These are phyloP conservation scores for Macrostomum lignano DNA, from an alignment of 1,140 invertebrate genomes.

Conservation along the genomic window DNA sequence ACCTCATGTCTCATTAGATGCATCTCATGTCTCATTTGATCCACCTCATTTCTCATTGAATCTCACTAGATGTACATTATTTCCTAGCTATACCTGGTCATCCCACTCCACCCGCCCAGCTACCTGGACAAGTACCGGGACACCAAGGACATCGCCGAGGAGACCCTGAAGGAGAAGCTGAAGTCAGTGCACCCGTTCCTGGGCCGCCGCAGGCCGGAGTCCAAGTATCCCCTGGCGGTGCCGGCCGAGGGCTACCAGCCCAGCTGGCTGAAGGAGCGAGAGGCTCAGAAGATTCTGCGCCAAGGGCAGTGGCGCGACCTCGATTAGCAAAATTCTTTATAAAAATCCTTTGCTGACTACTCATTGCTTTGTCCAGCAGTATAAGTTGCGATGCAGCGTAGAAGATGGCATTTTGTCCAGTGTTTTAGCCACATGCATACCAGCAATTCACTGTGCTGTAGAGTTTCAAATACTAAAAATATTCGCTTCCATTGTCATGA, in stretches of 20 bases:
- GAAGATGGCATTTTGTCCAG: too few species aligned
- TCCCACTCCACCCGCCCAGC: background rate
- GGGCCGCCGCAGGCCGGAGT: slow-evolving; percentile 18
- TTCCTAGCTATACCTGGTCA: slow-evolving; percentile 1
- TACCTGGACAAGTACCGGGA: slow-evolving; percentile 72
- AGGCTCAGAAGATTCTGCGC: background rate
- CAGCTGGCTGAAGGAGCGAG: background rate
- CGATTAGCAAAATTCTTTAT: background rate
- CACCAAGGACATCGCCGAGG: slow-evolving; percentile 53
- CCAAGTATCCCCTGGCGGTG: slow-evolving; percentile 37
- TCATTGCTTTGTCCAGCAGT: too few species aligned
- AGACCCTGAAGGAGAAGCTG: slow-evolving; percentile 50
- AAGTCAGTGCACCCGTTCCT: slow-evolving; percentile 50
- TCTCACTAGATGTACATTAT: too few species aligned
- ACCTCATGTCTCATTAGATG: too few species aligned
- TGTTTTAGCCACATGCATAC: too few species aligned
- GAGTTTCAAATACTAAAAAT: too few species aligned
- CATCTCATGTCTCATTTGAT: too few species aligned
- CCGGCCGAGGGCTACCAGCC: background rate
- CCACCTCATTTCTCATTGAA: too few species aligned
- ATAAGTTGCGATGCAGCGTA: too few species aligned
- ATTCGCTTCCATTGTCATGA: too few species aligned
- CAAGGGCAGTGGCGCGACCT: background rate
- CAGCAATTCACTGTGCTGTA: too few species aligned
- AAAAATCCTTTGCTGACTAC: too few species aligned